phyloP scores from a whole-genome alignment of 1,140 invertebrate species.

The Leucophenga varia region DNA sequence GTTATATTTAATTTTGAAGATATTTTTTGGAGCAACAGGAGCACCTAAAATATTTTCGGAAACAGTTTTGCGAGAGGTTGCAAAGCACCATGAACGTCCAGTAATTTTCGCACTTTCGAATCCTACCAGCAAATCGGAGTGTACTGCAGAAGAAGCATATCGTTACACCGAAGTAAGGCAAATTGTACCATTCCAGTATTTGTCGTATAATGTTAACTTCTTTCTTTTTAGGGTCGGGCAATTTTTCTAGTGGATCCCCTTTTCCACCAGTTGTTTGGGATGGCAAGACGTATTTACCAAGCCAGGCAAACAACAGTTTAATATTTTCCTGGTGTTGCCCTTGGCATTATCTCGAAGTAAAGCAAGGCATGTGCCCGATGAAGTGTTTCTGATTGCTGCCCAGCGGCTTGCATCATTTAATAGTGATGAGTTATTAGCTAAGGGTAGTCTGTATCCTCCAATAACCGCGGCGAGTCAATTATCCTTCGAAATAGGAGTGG shows the following conservation, averaged over 20 bases:
- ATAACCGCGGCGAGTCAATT: slow-evolving; percentile 80
- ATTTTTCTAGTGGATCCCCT: slow-evolving; percentile 93
- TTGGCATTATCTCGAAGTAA: slow-evolving; percentile 81
- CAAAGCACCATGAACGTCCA: slow-evolving; percentile 58
- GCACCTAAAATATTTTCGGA: slow-evolving; percentile 82
- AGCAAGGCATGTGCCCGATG: slow-evolving; percentile 85
- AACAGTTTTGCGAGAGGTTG: slow-evolving; percentile 82
- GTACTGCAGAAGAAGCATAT: slow-evolving; percentile 95
- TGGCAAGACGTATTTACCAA: slow-evolving; percentile 77
- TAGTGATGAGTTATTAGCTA: slow-evolving; percentile 74
- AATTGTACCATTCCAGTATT: no score
- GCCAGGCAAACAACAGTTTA: slow-evolving; percentile 96
- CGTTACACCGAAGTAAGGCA: slow-evolving; percentile 69
- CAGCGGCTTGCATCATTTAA: slow-evolving; percentile 83
- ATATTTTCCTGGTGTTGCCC: slow-evolving; percentile 93
- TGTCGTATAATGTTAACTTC: no score
- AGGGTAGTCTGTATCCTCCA: slow-evolving; percentile 94
- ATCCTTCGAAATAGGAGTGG: slow-evolving; percentile 81
- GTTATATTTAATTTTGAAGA: no score
- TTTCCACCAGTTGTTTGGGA: slow-evolving; percentile 80
- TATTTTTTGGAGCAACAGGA: slow-evolving; percentile 85
- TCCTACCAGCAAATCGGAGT: slow-evolving; percentile 94
- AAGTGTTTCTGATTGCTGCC: slow-evolving; percentile 86
- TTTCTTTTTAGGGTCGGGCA: no score
- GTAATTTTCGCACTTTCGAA: slow-evolving; percentile 94